Conservation (phyloP, 2,797 vertebrate genomes). For the Melanotaenia boesemani region DNA sequence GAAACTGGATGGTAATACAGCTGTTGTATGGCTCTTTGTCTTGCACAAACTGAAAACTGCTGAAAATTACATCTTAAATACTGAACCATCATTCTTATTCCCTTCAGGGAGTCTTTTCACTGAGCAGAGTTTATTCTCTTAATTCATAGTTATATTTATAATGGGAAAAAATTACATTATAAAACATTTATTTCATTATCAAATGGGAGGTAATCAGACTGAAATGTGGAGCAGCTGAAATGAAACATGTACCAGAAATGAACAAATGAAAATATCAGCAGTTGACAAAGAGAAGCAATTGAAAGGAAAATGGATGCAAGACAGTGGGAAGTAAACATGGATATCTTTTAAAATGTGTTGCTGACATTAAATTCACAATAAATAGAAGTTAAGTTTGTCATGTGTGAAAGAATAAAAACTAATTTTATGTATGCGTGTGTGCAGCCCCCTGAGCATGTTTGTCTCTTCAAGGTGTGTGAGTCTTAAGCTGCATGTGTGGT, state of each 20-base stretch:
- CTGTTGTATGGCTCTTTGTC: not conserved
- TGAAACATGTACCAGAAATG: not conserved
- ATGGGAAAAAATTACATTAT: not conserved
- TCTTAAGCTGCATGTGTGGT: constrained; percentile 28
- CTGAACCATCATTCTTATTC: not conserved
- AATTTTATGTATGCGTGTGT: not conserved
- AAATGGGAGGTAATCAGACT: no score
- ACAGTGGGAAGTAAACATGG: not conserved
- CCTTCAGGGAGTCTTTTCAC: constrained; percentile 9
- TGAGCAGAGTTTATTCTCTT: constrained; percentile 4
- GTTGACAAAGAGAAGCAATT: not conserved
- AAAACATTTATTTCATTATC: not conserved
- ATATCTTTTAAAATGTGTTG: not conserved
- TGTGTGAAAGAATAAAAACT: not conserved
- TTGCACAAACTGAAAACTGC: not conserved
- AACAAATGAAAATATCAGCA: not conserved
- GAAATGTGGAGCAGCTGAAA: not conserved
- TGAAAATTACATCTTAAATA: constrained; percentile 18
- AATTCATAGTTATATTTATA: constrained; percentile 10
- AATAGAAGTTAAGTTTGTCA: not conserved
- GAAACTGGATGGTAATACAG: not conserved
- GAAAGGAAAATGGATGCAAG: not conserved
- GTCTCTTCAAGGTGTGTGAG: constrained; percentile 40
- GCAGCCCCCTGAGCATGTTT: constrained; percentile 30
- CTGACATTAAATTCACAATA: no score